Conservation (phyloP, 2,113 vertebrate species). For the Epinephelus fuscoguttatus region DNA sequence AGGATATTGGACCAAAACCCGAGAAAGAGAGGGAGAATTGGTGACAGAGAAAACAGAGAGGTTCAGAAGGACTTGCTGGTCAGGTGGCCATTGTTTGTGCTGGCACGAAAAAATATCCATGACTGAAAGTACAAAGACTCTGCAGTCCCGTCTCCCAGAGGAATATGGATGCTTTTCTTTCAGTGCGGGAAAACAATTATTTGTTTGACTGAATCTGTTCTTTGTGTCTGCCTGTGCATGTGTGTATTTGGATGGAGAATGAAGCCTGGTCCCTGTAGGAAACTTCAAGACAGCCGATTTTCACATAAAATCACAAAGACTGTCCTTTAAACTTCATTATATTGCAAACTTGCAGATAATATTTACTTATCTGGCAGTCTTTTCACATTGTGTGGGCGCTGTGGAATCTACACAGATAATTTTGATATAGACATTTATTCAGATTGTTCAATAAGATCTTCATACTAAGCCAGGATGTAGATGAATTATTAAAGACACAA, state of each 20-base stretch:
- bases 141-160: constrained; percentile 18
- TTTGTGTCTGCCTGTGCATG: constrained; percentile 27
- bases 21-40: constrained; percentile 22
- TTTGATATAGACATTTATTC: constrained; percentile 12
- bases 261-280: background rate
- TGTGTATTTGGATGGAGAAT: constrained; percentile 4
- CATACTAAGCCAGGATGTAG: background rate
- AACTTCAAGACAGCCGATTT: constrained; percentile 14
- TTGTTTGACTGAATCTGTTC: constrained; percentile 41
- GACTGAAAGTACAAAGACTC: constrained; percentile 54
- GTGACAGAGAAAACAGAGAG: constrained; percentile 42
- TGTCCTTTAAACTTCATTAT: background rate
- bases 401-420: background rate
- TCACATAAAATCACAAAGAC: constrained; percentile 11
- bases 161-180: constrained; percentile 39
- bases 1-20: constrained; percentile 31
- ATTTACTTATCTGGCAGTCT: constrained; percentile 20
- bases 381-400: constrained; percentile 2
- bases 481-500: constrained; percentile 3
- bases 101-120: constrained; percentile 54
- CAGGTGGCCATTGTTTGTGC: constrained; percentile 60
- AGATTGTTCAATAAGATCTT: background rate
- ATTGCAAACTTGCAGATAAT: background rate
- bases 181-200: constrained; percentile 50
- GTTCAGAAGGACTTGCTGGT: constrained; percentile 48